Percentiles rank a stretch among this genome's conserved stretches.
phyloP scores from a whole-genome alignment of 2,888 invertebrate species.

The Lasioglossum oenotherae region DNA sequence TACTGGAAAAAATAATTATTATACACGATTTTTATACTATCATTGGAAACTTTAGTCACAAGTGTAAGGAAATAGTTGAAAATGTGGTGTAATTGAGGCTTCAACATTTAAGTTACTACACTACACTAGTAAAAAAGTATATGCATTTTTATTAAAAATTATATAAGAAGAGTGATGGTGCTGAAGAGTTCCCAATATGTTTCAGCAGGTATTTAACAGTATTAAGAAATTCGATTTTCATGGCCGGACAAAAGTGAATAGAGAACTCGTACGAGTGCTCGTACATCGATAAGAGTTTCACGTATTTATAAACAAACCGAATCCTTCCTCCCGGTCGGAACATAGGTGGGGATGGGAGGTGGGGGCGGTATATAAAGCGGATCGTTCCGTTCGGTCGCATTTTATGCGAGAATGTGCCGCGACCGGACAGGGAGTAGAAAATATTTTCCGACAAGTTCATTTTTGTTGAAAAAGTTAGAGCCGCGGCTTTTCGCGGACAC shows the following conservation, averaged over 20 bases:
- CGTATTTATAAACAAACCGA: slow-evolving; percentile 3
- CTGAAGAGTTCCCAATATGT: too few species aligned
- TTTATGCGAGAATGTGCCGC: slow-evolving; percentile 8
- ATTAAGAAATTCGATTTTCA: neutral
- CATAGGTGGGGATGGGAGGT: fast-evolving
- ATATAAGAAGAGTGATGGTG: neutral
- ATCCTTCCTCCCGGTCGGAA: neutral
- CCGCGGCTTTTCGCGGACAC: slow-evolving; percentile 28
- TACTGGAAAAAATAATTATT: too few species aligned
- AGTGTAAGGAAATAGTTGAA: too few species aligned
- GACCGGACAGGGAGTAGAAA: neutral
- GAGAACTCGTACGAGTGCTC: neutral
- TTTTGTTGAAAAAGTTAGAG: slow-evolving; percentile 37
- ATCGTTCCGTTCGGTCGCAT: slow-evolving; percentile 1
- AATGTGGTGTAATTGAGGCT: neutral
- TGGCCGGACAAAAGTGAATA: neutral
- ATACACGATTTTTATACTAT: too few species aligned
- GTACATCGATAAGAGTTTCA: neutral
- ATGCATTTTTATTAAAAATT: neutral
- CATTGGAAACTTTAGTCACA: too few species aligned
- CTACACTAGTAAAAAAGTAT: neutral
- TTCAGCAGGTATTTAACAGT: too few species aligned
- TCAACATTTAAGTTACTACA: neutral
- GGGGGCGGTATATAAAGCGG: neutral
- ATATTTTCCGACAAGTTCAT: slow-evolving; percentile 43